Conservation (phyloP, 1,140 invertebrate species). For the Drosophila bifasciata region DNA sequence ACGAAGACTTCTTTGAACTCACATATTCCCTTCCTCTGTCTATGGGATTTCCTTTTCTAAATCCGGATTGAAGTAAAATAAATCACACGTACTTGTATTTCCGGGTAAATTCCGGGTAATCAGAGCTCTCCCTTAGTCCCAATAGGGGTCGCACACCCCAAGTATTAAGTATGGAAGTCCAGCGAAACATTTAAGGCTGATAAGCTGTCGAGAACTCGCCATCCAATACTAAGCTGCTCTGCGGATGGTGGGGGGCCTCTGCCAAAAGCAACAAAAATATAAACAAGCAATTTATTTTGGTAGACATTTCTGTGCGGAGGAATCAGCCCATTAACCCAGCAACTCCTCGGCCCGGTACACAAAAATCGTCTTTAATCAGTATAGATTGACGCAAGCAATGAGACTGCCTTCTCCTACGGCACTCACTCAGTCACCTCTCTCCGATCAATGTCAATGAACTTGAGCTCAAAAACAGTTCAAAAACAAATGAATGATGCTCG, state of each 20-base stretch:
- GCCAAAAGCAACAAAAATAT: slow-evolving; percentile 19
- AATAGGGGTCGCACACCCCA: too few relatives aligned
- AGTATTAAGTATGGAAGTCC: too few relatives aligned
- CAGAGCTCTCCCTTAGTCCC: too few relatives aligned
- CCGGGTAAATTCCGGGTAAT: too few relatives aligned
- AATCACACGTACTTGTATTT: too few relatives aligned
- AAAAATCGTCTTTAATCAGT: slow-evolving; percentile 40
- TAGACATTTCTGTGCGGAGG: neutral
- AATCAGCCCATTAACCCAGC: slow-evolving; percentile 36
- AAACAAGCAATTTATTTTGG: slow-evolving; percentile 29
- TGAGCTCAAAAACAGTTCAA: slow-evolving; percentile 5
- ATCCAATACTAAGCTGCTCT: too few relatives aligned
- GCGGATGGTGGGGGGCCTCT: neutral
- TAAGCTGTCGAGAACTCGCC: too few relatives aligned
- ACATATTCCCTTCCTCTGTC: too few relatives aligned
- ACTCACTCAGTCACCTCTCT: neutral
- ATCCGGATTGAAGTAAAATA: too few relatives aligned
- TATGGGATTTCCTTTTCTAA: too few relatives aligned
- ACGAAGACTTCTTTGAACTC: too few relatives aligned
- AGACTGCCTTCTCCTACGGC: neutral
- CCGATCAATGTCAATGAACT: slow-evolving; percentile 47
- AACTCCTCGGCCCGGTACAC: slow-evolving; percentile 7
- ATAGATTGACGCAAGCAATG: slow-evolving; percentile 53
- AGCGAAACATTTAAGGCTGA: too few relatives aligned
- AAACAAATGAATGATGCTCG: slow-evolving; percentile 39